Percentiles rank a stretch among this genome's conserved stretches.
phyloP scores from a whole-genome alignment of 2,113 vertebrate species.

The Prionailurus bengalensis region DNA sequence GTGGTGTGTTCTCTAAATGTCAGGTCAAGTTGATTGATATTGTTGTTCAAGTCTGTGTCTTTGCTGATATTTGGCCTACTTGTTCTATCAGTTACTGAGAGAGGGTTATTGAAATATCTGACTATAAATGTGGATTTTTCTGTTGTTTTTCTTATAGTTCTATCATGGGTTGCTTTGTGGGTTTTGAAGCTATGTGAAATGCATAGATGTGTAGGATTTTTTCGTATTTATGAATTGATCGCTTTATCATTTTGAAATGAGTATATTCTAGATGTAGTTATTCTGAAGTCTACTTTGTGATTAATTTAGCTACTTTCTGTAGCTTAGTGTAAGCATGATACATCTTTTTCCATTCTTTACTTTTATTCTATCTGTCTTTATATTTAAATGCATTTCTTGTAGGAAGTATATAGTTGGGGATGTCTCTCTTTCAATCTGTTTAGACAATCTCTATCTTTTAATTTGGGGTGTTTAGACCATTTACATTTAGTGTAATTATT shows the following conservation, averaged over 20 bases:
- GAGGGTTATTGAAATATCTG: neutral
- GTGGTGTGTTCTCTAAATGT: neutral
- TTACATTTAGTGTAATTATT: conserved; percentile 9
- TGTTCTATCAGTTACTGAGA: conserved; percentile 13
- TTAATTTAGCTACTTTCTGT: conserved; percentile 11
- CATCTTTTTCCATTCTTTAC: neutral
- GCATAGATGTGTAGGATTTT: neutral
- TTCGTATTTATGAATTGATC: neutral
- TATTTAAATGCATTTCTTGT: conserved; percentile 30
- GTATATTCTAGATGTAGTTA: neutral
- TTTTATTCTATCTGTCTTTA: neutral
- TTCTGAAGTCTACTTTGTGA: neutral
- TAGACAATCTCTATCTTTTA: neutral
- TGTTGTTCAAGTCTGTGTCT: neutral
- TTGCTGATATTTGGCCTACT: neutral
- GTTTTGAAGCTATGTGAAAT: conserved; percentile 22
- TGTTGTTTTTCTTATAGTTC: neutral
- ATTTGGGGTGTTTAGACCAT: neutral
- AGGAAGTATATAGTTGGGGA: neutral
- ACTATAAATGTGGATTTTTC: conserved; percentile 10
- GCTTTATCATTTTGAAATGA: neutral
- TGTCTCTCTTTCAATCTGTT: neutral
- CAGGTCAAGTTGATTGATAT: conserved; percentile 5
- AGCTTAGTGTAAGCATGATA: neutral
- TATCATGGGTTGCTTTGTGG: neutral